A percentile compares a stretch with the other conserved stretches of the same genome.
Conservation (phyloP, 2,113 vertebrate species). For the Indicator indicator region DNA sequence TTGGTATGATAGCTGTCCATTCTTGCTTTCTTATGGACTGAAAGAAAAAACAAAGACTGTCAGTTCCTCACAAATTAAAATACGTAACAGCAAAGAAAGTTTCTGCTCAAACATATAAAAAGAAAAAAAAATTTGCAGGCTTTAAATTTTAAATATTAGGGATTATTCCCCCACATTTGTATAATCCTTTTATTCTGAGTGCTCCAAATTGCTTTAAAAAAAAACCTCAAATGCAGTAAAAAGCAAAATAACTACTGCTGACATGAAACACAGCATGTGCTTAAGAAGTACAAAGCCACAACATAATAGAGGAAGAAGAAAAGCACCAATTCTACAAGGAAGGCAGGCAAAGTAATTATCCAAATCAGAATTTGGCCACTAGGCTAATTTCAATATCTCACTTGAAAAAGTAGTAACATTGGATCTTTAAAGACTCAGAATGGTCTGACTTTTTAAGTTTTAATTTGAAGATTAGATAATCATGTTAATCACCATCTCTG, state of each 20-base stretch:
- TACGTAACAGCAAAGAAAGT: neutral
- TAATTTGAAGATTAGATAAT: neutral
- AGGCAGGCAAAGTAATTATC: constrained; percentile 4
- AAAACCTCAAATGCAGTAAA: neutral
- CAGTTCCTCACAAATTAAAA: neutral
- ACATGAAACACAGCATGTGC: neutral
- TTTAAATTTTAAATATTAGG: neutral
- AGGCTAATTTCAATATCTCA: neutral
- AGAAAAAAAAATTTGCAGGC: neutral
- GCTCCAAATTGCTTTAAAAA: neutral
- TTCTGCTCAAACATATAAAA: neutral
- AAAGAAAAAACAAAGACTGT: constrained; percentile 42
- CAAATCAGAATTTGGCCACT: neutral
- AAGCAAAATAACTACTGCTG: neutral
- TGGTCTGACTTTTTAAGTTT: neutral
- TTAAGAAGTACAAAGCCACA: constrained; percentile 5
- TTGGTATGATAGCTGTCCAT: constrained; percentile 98
- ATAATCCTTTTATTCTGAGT: neutral
- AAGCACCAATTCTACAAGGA: neutral
- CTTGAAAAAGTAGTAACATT: neutral
- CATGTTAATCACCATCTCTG: neutral
- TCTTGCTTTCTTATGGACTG: constrained; percentile 89
- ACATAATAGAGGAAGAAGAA: neutral
- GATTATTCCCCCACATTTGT: neutral
- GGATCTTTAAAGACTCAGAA: neutral